Evolutionary conservation across 2,797 vertebrate species (phyloP).

Genomic region (Helicolenus hilgendorfi): DNA sequence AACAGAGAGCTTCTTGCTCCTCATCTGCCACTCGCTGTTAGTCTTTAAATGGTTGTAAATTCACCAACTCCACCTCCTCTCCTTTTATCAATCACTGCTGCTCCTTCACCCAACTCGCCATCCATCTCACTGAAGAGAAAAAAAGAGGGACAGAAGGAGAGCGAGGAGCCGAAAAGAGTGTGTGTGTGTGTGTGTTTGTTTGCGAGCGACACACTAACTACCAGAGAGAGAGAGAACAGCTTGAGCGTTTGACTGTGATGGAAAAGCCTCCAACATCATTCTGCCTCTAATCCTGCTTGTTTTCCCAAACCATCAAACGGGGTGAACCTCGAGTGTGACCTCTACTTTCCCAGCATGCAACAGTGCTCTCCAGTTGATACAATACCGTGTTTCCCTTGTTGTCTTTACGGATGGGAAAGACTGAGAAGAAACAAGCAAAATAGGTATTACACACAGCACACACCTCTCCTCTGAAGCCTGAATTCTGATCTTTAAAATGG

Average conservation of each 20-base stretch:
- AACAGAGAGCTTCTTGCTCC: background rate
- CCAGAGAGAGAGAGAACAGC: background rate
- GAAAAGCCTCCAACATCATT: constrained; percentile 8
- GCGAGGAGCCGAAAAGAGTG: background rate
- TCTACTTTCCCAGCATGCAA: constrained; percentile 43
- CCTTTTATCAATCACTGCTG: constrained; percentile 46
- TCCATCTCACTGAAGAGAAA: constrained; percentile 17
- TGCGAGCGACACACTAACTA: background rate
- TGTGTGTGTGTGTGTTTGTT: background rate
- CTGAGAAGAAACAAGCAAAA: background rate
- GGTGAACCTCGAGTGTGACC: constrained; percentile 30
- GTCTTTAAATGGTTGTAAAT: background rate
- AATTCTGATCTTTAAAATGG: background rate
- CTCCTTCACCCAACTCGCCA: background rate
- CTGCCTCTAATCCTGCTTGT: constrained; percentile 28
- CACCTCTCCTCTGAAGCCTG: background rate
- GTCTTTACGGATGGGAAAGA: constrained; percentile 3
- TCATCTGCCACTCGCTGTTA: background rate
- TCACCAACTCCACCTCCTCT: background rate
- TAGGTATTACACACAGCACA: background rate
- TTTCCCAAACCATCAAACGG: background rate
- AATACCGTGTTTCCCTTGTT: background rate
- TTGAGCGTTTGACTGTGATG: constrained; percentile 5
- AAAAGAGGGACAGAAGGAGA: background rate
- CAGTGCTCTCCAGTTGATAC: constrained; percentile 12